Percentiles rank a stretch among this genome's conserved stretches.
phyloP scores from a whole-genome alignment of 2,113 vertebrate species.

The Phalacrocorax carbo region DNA sequence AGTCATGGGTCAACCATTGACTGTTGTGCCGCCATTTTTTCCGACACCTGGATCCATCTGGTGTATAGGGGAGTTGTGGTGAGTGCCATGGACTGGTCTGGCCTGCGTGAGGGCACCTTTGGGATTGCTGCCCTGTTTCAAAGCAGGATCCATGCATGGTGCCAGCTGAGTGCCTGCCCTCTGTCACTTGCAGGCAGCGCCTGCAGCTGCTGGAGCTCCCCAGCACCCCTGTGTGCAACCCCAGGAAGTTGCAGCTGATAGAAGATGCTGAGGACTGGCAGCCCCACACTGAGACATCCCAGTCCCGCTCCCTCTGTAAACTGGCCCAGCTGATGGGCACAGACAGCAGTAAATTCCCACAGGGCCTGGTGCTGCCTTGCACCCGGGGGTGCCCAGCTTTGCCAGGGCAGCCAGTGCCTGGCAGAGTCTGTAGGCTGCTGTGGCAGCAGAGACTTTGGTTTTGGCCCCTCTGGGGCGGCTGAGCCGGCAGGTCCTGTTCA shows the following conservation, averaged over 20 bases:
- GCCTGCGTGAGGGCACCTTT: too few relatives aligned
- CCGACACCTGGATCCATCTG: too few relatives aligned
- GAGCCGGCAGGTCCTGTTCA: rapidly evolving
- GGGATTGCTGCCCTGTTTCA: neutral
- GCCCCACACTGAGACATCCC: conserved; percentile 82
- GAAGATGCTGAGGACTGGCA: conserved; percentile 91
- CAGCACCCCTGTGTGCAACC: conserved; percentile 78
- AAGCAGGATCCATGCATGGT: neutral
- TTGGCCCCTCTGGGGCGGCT: neutral
- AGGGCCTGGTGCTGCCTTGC: neutral
- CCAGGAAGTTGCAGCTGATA: conserved; percentile 91
- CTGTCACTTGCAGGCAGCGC: conserved; percentile 75
- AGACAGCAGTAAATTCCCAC: conserved; percentile 86
- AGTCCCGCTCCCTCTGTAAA: conserved; percentile 92
- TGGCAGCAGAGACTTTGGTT: too few relatives aligned
- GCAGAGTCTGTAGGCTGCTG: neutral
- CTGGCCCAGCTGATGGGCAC: conserved; percentile 92
- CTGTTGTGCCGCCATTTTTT: neutral
- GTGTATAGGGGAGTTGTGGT: neutral
- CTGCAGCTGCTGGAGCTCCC: conserved; percentile 67
- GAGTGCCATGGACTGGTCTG: neutral
- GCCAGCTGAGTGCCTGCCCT: neutral
- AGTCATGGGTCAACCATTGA: neutral
- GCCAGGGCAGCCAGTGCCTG: too few relatives aligned
- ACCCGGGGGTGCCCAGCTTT: rapidly evolving